Evolutionary conservation across 2,113 vertebrate genomes (phyloP).

Genomic region (Chunga burmeisteri): DNA sequence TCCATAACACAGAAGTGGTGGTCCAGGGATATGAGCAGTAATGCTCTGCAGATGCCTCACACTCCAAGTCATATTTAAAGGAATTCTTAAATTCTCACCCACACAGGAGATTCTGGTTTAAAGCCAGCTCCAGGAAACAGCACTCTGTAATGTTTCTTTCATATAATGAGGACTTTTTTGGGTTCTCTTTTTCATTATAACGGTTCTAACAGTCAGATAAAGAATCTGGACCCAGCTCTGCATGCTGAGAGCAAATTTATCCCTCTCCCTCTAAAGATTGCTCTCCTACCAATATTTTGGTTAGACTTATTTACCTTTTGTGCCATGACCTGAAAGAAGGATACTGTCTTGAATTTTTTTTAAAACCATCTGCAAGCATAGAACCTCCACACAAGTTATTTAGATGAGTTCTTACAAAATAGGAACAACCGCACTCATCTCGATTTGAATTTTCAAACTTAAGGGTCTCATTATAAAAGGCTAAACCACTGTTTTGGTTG

Average conservation of each 20-base stretch:
- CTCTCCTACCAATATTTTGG: not conserved
- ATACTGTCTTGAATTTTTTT: not conserved
- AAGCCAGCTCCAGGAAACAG: constrained; percentile 24
- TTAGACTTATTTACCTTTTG: not conserved
- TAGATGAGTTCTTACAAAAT: not conserved
- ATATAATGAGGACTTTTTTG: not conserved
- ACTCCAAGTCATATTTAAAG: not conserved
- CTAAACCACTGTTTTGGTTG: not conserved
- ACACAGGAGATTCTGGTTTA: constrained; percentile 18
- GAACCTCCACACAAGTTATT: not conserved
- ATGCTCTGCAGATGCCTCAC: not conserved
- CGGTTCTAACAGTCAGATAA: not conserved
- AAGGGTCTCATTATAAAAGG: not conserved
- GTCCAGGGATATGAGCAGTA: not conserved
- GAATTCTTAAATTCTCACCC: constrained; percentile 33
- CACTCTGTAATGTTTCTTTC: not conserved
- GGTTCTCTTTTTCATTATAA: not conserved
- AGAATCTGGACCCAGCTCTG: not conserved
- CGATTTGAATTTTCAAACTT: not conserved
- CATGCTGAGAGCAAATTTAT: not conserved
- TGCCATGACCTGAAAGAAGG: not conserved
- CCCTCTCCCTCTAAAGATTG: not conserved
- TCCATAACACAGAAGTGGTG: not conserved
- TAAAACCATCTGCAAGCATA: not conserved
- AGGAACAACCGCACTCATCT: not conserved